Conservation (phyloP, 2,113 vertebrate species). For the Micromys minutus region DNA sequence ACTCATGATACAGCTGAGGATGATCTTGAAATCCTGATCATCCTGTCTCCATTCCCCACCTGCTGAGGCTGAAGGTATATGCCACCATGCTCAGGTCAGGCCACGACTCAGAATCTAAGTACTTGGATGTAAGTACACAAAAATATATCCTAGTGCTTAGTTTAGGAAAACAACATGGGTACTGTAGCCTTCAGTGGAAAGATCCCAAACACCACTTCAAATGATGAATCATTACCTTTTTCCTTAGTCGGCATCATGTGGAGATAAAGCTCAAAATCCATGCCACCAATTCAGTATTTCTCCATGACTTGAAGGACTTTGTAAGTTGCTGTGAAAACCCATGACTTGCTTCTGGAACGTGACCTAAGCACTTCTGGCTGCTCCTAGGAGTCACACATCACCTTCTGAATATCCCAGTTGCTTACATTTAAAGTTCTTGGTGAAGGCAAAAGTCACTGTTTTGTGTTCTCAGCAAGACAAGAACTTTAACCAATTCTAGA, state of each 20-base stretch:
- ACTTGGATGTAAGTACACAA: background rate
- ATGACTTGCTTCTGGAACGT: background rate
- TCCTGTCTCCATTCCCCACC: background rate
- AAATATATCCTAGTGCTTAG: background rate
- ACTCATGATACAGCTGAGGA: background rate
- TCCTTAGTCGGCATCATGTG: background rate
- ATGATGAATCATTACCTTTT: background rate
- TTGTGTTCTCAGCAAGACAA: conserved; percentile 27
- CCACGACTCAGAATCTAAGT: background rate
- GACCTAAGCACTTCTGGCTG: background rate
- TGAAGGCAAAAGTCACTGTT: conserved; percentile 41
- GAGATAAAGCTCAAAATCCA: background rate
- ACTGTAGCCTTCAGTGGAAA: background rate
- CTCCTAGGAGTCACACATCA: background rate
- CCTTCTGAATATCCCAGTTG: conserved; percentile 3
- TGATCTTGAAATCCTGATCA: background rate
- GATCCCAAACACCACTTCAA: background rate
- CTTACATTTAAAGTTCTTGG: background rate
- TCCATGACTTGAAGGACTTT: conserved; percentile 10
- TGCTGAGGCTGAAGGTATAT: background rate
- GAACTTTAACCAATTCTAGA: conserved; percentile 57
- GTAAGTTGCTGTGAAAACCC: conserved; percentile 28
- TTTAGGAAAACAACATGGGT: background rate
- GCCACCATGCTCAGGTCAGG: background rate
- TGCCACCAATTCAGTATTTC: background rate